Percentiles rank a stretch among this genome's conserved stretches.
These are phyloP conservation scores for Dryomyza anilis DNA, from an alignment of 2,888 invertebrate genomes.

Conservation along the genomic window DNA sequence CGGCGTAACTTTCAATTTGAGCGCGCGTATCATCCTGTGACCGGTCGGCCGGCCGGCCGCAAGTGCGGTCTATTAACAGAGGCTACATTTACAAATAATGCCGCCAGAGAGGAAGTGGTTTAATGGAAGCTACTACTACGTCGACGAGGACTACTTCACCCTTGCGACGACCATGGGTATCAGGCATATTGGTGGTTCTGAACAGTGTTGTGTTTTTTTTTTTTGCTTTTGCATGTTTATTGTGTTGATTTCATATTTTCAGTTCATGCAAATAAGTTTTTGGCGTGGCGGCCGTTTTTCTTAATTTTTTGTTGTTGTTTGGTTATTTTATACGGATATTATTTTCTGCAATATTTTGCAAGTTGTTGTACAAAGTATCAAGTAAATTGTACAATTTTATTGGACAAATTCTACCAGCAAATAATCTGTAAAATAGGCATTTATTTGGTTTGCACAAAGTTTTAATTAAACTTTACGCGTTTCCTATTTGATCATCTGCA, in stretches of 20 bases:
- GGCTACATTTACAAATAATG: no score
- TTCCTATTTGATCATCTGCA: constrained; percentile 21
- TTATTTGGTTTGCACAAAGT: constrained; percentile 11
- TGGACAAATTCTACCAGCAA: no score
- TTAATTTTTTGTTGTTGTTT: constrained; percentile 1
- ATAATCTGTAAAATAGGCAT: neutral
- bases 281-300: constrained; percentile 1
- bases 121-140: no score
- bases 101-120: no score
- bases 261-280: constrained; percentile 7
- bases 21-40: constrained; percentile 8
- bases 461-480: constrained; percentile 23
- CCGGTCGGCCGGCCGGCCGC: neutral
- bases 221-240: constrained; percentile 5
- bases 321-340: no score
- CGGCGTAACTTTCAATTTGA: constrained; percentile 22
- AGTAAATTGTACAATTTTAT: no score
- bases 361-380: no score
- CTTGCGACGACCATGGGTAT: no score
- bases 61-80: constrained; percentile 20
- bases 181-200: no score
- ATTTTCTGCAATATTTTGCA: no score
- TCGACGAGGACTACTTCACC: no score
- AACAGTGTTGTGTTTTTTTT: no score
- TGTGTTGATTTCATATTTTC: constrained; percentile 4